Evolutionary conservation across 2,113 vertebrate species (phyloP), one percentile per base, ranked within the genome.

Genomic region (Narcine bancroftii): DNA sequence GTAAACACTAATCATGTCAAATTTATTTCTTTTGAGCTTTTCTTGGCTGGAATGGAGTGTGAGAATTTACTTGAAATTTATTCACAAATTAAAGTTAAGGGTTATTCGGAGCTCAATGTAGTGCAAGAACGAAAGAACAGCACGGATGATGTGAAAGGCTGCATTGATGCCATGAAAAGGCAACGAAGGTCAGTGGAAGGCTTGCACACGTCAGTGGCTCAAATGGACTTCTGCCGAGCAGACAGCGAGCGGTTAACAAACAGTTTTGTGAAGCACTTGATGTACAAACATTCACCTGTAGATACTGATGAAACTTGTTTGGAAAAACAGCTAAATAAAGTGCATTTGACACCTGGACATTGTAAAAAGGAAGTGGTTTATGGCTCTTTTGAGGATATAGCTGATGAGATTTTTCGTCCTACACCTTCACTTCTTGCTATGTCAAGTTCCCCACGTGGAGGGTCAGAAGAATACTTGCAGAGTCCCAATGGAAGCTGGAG

Each of bases 41-140:
- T 98, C 91, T 94, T 99, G 94, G 97, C 98, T 94, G 97, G 97
- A 94, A 97, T 98, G 0, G 99, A 99, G 89, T 99, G 99, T 63
- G 97, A 98, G 93, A 97, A 99, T 92, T 95, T 99, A 50, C 96
- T 97, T 65, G 98, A 99, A 93, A 98, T 98, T 77, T 97, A 98
- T 93, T 95, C 97, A 21, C 96, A 98, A 93, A 97, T 99, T 93
- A 97, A 98, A 92, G 98, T 97, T 53, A 97, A 97, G 45, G 97
- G 98, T 19, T 96, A 95, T 69, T 96, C 97, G 0, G 98, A 99
- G 95, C 93, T 97, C 77, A 98, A 99, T 1, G 97, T 98, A 2
- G 93, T 99, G 92, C 96, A 96, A 0, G 97, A 98, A 66, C 96
- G 99, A 47, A 95, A 94, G 94, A 96, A 93, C 92, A 97, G 97